These are phyloP conservation scores for Clitarchus hookeri DNA, from an alignment of 2,888 invertebrate genomes.

Conservation along the genomic window DNA sequence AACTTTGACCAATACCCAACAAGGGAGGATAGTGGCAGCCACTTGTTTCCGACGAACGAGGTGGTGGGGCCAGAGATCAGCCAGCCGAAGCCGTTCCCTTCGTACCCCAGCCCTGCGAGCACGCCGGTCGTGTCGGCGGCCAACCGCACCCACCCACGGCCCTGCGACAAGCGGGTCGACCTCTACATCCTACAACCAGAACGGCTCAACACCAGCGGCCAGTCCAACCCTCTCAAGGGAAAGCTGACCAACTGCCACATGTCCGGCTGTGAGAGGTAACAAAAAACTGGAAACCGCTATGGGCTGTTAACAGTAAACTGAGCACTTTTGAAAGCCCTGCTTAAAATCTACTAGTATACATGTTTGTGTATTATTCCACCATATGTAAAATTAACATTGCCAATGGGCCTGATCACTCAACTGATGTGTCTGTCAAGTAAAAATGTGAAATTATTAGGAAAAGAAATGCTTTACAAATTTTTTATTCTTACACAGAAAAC, in stretches of 20 bases:
- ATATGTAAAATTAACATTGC: too few species aligned
- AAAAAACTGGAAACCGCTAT: too few species aligned
- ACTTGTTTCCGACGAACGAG: slow-evolving; percentile 19
- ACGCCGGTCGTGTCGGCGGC: slow-evolving; percentile 26
- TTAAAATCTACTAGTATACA: too few species aligned
- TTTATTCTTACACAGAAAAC: too few species aligned
- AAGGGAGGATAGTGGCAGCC: slow-evolving; percentile 29
- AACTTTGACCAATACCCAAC: slow-evolving; percentile 37
- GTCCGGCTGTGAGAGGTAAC: slow-evolving; percentile 82
- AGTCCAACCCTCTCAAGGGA: slow-evolving; percentile 84
- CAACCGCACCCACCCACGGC: slow-evolving; percentile 56
- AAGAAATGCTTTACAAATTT: too few species aligned
- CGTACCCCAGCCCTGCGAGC: slow-evolving; percentile 27
- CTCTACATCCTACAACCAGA: slow-evolving; percentile 84
- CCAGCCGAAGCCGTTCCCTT: slow-evolving; percentile 25
- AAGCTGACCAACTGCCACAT: slow-evolving; percentile 87
- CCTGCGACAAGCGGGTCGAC: slow-evolving; percentile 87
- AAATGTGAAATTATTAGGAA: too few species aligned
- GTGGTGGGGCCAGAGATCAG: slow-evolving; percentile 4
- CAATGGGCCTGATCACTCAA: too few species aligned
- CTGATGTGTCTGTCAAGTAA: too few species aligned
- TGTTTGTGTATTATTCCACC: too few species aligned
- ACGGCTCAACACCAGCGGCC: slow-evolving; percentile 73
- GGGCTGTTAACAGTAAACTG: too few species aligned
- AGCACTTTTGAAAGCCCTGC: too few species aligned